phyloP scores from a whole-genome alignment of 2,113 vertebrate species.

The Meles meles region DNA sequence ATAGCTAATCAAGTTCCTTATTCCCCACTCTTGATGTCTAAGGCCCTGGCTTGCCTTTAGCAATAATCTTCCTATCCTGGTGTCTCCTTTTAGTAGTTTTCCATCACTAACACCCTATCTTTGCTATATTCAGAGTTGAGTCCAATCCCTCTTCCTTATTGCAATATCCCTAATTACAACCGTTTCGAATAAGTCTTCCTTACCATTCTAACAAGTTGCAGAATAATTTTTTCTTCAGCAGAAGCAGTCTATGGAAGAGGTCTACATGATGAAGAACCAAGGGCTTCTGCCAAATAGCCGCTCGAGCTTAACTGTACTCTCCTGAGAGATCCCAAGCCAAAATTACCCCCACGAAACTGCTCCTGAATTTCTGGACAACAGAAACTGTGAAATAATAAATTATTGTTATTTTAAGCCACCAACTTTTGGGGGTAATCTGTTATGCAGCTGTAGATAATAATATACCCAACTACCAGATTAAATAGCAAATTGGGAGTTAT shows the following conservation, averaged over 20 bases:
- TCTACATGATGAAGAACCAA: not conserved
- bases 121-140: not conserved
- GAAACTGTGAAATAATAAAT: not conserved
- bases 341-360: not conserved
- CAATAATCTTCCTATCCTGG: not conserved
- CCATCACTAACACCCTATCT: not conserved
- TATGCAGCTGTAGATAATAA: not conserved
- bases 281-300: not conserved
- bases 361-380: not conserved
- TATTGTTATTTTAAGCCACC: not conserved
- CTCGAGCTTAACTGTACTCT: not conserved
- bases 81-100: not conserved
- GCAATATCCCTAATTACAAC: not conserved
- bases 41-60: not conserved
- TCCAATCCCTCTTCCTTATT: not conserved
- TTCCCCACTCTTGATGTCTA: not conserved
- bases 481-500: not conserved
- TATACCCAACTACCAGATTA: not conserved
- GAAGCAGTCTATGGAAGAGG: not conserved
- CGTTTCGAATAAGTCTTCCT: not conserved
- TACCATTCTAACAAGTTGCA: not conserved
- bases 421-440: not conserved
- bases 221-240: not conserved
- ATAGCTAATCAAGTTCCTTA: not conserved
- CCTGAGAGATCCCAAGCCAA: not conserved